These are phyloP conservation scores for Napeogenes inachia DNA, from an alignment of 2,888 invertebrate genomes.

Conservation along the genomic window DNA sequence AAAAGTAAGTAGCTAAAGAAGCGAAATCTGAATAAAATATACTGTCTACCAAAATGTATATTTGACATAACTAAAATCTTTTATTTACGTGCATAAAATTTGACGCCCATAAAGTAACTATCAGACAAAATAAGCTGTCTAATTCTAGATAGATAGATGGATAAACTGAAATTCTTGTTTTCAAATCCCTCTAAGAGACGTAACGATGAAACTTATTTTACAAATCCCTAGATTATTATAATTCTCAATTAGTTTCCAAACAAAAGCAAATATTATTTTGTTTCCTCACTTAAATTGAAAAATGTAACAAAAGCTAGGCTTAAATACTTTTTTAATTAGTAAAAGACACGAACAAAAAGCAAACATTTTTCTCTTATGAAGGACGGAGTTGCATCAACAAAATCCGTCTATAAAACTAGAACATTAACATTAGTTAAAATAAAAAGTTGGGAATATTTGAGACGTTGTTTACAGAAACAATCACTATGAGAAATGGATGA, in stretches of 20 bases:
- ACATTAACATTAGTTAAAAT: slow-evolving; percentile 26
- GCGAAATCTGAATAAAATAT: too few relatives aligned
- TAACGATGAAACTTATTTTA: background rate
- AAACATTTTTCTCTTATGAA: slow-evolving; percentile 15
- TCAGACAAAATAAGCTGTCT: too few relatives aligned
- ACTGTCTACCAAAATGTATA: too few relatives aligned
- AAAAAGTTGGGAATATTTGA: slow-evolving; percentile 27
- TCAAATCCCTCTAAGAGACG: background rate
- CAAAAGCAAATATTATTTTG: slow-evolving; percentile 15
- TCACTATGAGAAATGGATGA: slow-evolving; percentile 52
- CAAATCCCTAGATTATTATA: slow-evolving; percentile 3
- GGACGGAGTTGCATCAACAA: slow-evolving; percentile 17
- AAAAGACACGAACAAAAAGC: slow-evolving; percentile 11
- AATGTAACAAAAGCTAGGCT: slow-evolving; percentile 17
- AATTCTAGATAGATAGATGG: too few relatives aligned
- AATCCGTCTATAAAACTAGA: slow-evolving; percentile 28
- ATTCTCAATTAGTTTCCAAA: slow-evolving; percentile 8
- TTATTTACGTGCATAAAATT: too few relatives aligned
- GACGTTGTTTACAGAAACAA: slow-evolving; percentile 53
- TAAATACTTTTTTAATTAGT: slow-evolving; percentile 22
- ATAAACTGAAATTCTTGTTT: too few relatives aligned
- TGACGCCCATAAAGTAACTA: too few relatives aligned
- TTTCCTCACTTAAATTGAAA: slow-evolving; percentile 17
- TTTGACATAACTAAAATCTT: too few relatives aligned
- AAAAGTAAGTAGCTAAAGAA: too few relatives aligned